Conservation (phyloP, 1,140 invertebrate species). For the Pinna nobilis region DNA sequence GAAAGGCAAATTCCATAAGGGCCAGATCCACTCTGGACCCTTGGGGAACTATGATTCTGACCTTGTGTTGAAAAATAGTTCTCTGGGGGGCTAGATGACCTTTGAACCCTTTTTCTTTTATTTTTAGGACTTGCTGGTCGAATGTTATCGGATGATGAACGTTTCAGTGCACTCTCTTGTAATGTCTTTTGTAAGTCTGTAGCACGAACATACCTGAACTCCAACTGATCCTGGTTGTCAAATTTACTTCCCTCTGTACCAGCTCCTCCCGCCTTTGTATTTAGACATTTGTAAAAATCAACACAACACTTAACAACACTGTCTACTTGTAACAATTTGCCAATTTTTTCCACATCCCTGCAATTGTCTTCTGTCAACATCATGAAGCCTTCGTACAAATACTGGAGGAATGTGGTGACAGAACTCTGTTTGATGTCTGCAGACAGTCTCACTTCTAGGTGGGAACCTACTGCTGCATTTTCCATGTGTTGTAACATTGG, state of each 20-base stretch:
- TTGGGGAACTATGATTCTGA: no score
- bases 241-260: constrained; percentile 31
- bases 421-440: constrained; percentile 44
- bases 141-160: constrained; percentile 17
- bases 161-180: constrained; percentile 37
- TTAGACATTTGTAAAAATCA: constrained; percentile 45
- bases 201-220: constrained; percentile 39
- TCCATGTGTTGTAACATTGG: constrained; percentile 51
- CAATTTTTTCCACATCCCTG: constrained; percentile 44
- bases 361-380: constrained; percentile 48
- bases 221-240: constrained; percentile 27
- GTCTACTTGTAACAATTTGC: constrained; percentile 46
- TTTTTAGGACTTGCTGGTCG: constrained; percentile 37
- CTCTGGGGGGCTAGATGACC: no score
- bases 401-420: constrained; percentile 45
- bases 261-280: constrained; percentile 31
- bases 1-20: no score
- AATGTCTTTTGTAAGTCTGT: constrained; percentile 40
- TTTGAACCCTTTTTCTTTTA: constrained; percentile 26
- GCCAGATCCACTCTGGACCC: no score
- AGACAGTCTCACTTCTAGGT: constrained; percentile 44
- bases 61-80: no score
- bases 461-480: constrained; percentile 40
- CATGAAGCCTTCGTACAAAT: constrained; percentile 51
- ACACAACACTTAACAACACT: constrained; percentile 44